These are phyloP conservation scores for Micronycteris hirsuta DNA, from an alignment of 2,113 vertebrate species.

Conservation along the genomic window DNA sequence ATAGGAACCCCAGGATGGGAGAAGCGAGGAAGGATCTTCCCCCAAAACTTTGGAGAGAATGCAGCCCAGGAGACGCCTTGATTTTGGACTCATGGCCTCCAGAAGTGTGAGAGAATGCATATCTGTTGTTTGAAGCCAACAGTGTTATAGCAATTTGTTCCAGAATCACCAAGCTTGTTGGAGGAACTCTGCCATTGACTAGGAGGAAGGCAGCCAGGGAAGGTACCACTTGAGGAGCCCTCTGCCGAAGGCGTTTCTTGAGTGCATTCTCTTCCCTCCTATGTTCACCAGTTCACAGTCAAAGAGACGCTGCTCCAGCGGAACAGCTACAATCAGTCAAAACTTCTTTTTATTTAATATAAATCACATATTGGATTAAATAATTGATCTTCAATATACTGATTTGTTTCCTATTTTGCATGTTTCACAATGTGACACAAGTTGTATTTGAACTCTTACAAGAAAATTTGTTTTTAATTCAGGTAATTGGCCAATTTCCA, in stretches of 20 bases:
- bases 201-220: neutral
- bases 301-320: rapidly evolving
- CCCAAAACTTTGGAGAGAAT: neutral
- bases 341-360: neutral
- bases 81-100: neutral
- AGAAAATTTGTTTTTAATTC: neutral
- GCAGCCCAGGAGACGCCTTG: rapidly evolving
- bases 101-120: neutral
- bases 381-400: neutral
- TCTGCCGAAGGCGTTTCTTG: too few relatives aligned
- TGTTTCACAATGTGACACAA: neutral
- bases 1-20: too few relatives aligned
- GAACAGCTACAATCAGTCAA: too few relatives aligned
- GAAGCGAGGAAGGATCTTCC: rapidly evolving
- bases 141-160: rapidly evolving
- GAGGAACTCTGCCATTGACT: rapidly evolving
- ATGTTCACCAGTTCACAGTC: rapidly evolving
- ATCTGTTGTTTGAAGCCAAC: too few relatives aligned
- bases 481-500: neutral
- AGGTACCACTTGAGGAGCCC: rapidly evolving
- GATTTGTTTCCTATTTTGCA: neutral
- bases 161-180: rapidly evolving
- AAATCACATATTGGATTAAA: neutral
- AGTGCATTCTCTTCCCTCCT: rapidly evolving
- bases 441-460: neutral